Evolutionary conservation across 2,888 invertebrate species (phyloP).

Genomic region (Magallana nippona): DNA sequence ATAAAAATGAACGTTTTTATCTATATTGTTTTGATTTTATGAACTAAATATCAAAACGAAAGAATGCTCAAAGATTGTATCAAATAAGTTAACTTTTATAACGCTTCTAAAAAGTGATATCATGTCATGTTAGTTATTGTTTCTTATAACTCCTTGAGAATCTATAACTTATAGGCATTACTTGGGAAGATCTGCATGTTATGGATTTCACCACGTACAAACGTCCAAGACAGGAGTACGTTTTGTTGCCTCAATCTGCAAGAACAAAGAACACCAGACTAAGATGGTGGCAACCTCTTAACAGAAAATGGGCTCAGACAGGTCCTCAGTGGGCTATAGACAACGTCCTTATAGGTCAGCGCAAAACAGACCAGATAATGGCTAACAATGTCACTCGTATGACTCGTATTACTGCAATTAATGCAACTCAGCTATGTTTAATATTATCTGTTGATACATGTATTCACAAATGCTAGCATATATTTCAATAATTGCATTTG

Average conservation of each 20-base stretch:
- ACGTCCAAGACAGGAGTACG: conserved; percentile 73
- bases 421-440: too few relatives aligned
- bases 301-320: conserved; percentile 53
- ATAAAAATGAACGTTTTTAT: neutral
- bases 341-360: conserved; percentile 77
- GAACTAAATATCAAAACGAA: too few relatives aligned
- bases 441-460: neutral
- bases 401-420: too few relatives aligned
- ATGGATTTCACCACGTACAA: conserved; percentile 74
- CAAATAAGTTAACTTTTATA: too few relatives aligned
- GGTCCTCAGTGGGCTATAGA: conserved; percentile 79
- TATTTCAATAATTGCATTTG: neutral
- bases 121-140: too few relatives aligned
- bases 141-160: too few relatives aligned
- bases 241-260: conserved; percentile 74
- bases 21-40: too few relatives aligned
- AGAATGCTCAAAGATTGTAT: too few relatives aligned
- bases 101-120: too few relatives aligned
- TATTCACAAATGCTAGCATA: neutral
- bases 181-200: conserved; percentile 77
- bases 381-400: too few relatives aligned
- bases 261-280: conserved; percentile 74
- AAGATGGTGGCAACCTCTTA: conserved; percentile 77
- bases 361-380: too few relatives aligned
- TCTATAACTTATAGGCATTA: conserved; percentile 66